A percentile compares a stretch with the other conserved stretches of the same genome.
Evolutionary conservation across 2,888 invertebrate species (phyloP).

Genomic region (Cantharis flavilabris): DNA sequence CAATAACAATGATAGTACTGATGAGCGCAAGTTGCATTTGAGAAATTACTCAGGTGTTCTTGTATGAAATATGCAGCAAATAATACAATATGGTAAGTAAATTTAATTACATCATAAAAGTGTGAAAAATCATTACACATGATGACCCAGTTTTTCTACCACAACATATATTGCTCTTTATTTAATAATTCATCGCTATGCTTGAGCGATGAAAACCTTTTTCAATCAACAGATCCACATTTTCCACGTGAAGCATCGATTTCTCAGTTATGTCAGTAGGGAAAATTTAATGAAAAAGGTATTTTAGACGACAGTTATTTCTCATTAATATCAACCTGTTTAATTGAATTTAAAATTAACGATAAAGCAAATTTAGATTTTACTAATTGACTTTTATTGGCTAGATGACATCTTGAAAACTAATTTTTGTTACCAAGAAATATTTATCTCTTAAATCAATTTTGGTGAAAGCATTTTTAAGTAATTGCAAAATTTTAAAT

Average conservation of each 20-base stretch:
- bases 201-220: conserved; percentile 6
- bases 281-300: conserved; percentile 5
- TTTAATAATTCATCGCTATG: conserved; percentile 12
- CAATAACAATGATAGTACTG: too few species aligned
- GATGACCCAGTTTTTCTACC: conserved; percentile 14
- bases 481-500: conserved; percentile 2
- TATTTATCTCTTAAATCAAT: conserved; percentile 3
- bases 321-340: conserved; percentile 22
- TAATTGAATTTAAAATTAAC: conserved; percentile 22
- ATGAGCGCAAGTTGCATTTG: neutral
- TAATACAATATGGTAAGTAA: neutral
- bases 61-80: neutral
- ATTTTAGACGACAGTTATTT: conserved; percentile 9
- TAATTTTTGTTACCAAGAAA: conserved; percentile 14
- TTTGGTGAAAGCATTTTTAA: conserved; percentile 2
- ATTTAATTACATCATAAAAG: neutral
- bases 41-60: neutral
- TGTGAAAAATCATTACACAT: neutral
- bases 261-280: neutral
- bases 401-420: conserved; percentile 18
- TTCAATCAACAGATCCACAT: conserved; percentile 3
- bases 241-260: neutral
- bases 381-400: conserved; percentile 23
- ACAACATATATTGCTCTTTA: conserved; percentile 20
- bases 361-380: conserved; percentile 24